phyloP scores from a whole-genome alignment of 1,140 invertebrate genomes.

The Temnothorax curvispinosus region DNA sequence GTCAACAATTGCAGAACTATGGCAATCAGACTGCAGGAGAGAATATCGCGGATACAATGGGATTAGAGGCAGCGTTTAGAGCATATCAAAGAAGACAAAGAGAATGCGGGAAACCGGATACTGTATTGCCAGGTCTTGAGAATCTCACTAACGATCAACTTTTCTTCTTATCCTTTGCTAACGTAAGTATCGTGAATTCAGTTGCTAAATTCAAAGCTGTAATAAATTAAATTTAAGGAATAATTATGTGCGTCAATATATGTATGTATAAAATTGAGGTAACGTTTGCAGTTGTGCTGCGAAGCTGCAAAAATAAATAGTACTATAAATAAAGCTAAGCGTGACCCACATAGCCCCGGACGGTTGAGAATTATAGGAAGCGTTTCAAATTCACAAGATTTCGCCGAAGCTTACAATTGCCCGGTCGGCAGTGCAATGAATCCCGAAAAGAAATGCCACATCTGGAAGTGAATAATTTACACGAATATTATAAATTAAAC shows the following conservation, averaged over 20 bases:
- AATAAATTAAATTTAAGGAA: background rate
- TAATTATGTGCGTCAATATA: background rate
- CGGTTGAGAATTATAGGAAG: slow-evolving; percentile 62
- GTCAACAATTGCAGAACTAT: slow-evolving; percentile 54
- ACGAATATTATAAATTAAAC: background rate
- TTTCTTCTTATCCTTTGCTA: slow-evolving; percentile 66
- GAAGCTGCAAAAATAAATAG: background rate
- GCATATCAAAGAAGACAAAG: slow-evolving; percentile 64
- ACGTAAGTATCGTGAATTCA: slow-evolving; percentile 18
- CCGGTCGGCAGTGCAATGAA: slow-evolving; percentile 65
- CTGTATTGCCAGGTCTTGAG: slow-evolving; percentile 53
- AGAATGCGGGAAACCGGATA: slow-evolving; percentile 21
- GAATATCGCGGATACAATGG: slow-evolving; percentile 70
- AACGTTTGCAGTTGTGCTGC: slow-evolving; percentile 60
- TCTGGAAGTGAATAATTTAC: slow-evolving; percentile 50
- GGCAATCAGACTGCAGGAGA: slow-evolving; percentile 60
- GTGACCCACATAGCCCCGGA: slow-evolving; percentile 52
- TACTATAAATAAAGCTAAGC: background rate
- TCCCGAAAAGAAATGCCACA: slow-evolving; percentile 65
- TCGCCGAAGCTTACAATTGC: slow-evolving; percentile 61
- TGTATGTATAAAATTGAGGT: background rate
- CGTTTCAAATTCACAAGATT: slow-evolving; percentile 55
- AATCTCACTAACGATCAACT: slow-evolving; percentile 50
- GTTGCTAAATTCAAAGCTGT: background rate
- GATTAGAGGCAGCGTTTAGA: slow-evolving; percentile 45